Evolutionary conservation across 2,113 vertebrate genomes (phyloP).

Genomic region (Crotalus tigris): DNA sequence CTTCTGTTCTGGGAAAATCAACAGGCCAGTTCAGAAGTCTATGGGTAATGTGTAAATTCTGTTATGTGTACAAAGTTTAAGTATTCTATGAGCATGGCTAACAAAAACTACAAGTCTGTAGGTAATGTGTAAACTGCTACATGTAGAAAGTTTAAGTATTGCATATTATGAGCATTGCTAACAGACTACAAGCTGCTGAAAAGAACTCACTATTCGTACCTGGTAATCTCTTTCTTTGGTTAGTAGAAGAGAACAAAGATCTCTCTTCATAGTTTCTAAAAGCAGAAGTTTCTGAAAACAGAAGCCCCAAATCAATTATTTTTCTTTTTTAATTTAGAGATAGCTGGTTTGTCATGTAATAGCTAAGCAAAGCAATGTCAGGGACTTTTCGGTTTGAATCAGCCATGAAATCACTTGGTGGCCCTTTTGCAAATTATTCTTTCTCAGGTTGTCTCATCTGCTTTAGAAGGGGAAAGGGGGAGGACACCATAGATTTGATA

Average conservation of each 20-base stretch:
- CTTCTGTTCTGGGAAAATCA: neutral
- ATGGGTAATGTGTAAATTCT: neutral
- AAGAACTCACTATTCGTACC: neutral
- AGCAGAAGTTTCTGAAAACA: neutral
- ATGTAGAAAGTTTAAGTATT: conserved; percentile 1
- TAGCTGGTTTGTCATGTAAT: too few relatives aligned
- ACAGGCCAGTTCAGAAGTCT: neutral
- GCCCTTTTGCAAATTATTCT: too few relatives aligned
- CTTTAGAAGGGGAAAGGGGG: too few relatives aligned
- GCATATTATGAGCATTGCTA: neutral
- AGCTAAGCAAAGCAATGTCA: too few relatives aligned
- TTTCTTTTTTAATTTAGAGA: too few relatives aligned
- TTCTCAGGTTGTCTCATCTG: too few relatives aligned
- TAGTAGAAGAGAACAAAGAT: neutral
- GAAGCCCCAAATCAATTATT: too few relatives aligned
- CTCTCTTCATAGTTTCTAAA: neutral
- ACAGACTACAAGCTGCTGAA: neutral
- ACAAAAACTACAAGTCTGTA: neutral
- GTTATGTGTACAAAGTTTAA: neutral
- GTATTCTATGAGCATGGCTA: neutral
- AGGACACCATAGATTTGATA: too few relatives aligned
- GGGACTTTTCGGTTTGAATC: too few relatives aligned
- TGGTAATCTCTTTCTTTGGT: neutral
- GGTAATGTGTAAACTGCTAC: conserved; percentile 8
- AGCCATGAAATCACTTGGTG: too few relatives aligned